Base-by-base conservation (phyloP, 1,140 invertebrate species). In the Drosophila pectinifera region DNA sequence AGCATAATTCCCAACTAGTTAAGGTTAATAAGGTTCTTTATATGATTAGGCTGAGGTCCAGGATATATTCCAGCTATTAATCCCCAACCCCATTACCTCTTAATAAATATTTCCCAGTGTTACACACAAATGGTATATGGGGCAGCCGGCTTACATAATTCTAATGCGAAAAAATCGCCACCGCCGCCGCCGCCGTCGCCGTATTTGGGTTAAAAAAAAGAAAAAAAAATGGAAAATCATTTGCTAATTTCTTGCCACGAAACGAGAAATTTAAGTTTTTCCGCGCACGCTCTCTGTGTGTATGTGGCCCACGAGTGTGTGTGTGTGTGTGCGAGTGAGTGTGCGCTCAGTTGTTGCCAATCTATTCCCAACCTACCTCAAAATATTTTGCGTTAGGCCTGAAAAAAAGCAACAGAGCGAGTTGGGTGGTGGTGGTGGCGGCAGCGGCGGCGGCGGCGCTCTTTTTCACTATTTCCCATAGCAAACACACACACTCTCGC, bases 301-400 rank as follows among this genome's bases (percentile, higher is more conserved):
- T 41, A 16, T 69, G 41, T 68, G 24, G 46, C 24, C 24, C 16
- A 34, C 53, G 63, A 36, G 11, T 46, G 42, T 59, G 22, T 54
- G 39, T 57, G 18, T 46, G 54, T 56, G 42, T 62, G 41, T 59
- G 46, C 61, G 45, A 83, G 73, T 85, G 68, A 81, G 64, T 80
- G 77, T 84, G 63, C 58, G 73, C 77, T 51, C 76, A 70, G 80
- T 80, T 89, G 84, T 84, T 89, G 84, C 80, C 84, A 89, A 89
- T 89, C 84, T 89, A 91, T 91, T 91, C 90, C 90, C 90, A 91
- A 91, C 90, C 90, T 91, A 91, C 90, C 90, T 91, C 90, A 91
- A 91, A 86, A 84, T 78, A 88, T 88, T 91, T 91, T 91, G 74
- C 81, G 86, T 91, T 91, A 90, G 81, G 82, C 79, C 78, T 82